Evolutionary conservation across 1,140 invertebrate genomes (phyloP), one percentile per base, ranked within the genome.

Genomic region (Lineus longissimus): DNA sequence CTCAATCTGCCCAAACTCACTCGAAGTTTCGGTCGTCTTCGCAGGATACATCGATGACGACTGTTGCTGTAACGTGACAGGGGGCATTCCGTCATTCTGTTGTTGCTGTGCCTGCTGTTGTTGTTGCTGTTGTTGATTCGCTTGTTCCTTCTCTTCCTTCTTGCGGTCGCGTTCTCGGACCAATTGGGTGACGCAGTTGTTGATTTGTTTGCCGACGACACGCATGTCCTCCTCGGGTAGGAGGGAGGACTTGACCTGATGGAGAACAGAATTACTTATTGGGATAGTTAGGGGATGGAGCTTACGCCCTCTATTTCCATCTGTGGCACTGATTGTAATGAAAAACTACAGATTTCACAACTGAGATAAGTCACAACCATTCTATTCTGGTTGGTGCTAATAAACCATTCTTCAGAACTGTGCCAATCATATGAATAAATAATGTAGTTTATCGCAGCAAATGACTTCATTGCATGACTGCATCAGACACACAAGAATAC

Each of bases 171-270:
- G 56, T 82, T 83, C 55, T 81, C 83, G 43, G 59, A 69, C 68
- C 27, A 95, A 88, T 77, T 94, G 91, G 45, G 64, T 59, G 23
- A 79, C 70, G 59, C 76, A 67, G 63, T 90, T 90, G 74, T 91
- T 90, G 25, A 98, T 86, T 80, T 97, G 87, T 73, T 93, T 92
- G 51, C 89, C 88, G 2, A 96, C 92, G 51, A 91, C 89, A 72
- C 92, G 87, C 0, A 91, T 89, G 79, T 98, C 94, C 64, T 78
- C 78, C 47, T 81, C 79, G 61, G 74, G 69, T 19, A 78, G 64
- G 64, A 75, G 80, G 1, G 74, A 76, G 36, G 76, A 78, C 47
- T 77, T 80, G 0, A 80, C 78, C 79, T 81, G 40, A 9, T 6
- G 11, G 25, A 68, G 23, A 62, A 36, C 41, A 36, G 56, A 55